Conservation (phyloP, 2,888 invertebrate genomes). For the Cybosia mesomella region DNA sequence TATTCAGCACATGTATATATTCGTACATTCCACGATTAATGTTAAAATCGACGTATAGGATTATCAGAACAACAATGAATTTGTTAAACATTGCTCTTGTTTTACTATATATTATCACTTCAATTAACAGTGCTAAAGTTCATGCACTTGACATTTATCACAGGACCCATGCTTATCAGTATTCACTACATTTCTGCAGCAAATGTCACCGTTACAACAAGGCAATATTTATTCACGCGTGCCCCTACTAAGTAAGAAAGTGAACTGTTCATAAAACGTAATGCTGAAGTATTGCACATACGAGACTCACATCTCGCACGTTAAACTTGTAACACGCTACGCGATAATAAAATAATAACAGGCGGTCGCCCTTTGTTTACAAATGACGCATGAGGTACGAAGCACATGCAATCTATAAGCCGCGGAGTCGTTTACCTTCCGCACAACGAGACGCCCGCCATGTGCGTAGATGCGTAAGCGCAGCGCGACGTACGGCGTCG, state of each 20-base stretch:
- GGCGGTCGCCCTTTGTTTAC: conserved; percentile 84
- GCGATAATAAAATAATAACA: conserved; percentile 76
- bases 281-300: conserved; percentile 27
- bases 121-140: conserved; percentile 54
- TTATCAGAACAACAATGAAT: conserved; percentile 24
- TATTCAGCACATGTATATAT: not conserved
- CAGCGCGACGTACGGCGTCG: conserved; percentile 63
- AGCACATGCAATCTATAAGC: conserved; percentile 81
- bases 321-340: conserved; percentile 62
- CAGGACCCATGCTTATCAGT: conserved; percentile 50
- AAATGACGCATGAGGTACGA: conserved; percentile 81
- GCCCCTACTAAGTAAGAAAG: not conserved
- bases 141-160: conserved; percentile 62
- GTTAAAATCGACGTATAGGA: conserved; percentile 5
- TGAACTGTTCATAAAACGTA: conserved; percentile 16
- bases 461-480: conserved; percentile 83
- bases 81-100: conserved; percentile 34
- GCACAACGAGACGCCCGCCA: conserved; percentile 82
- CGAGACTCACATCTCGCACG: conserved; percentile 17
- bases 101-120: conserved; percentile 37
- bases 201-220: conserved; percentile 32
- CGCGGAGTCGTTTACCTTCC: conserved; percentile 86
- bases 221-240: conserved; percentile 3
- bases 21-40: conserved; percentile 5
- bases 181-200: conserved; percentile 35